Evolutionary conservation across 2,797 vertebrate genomes (phyloP).

Genomic region (Masticophis lateralis): DNA sequence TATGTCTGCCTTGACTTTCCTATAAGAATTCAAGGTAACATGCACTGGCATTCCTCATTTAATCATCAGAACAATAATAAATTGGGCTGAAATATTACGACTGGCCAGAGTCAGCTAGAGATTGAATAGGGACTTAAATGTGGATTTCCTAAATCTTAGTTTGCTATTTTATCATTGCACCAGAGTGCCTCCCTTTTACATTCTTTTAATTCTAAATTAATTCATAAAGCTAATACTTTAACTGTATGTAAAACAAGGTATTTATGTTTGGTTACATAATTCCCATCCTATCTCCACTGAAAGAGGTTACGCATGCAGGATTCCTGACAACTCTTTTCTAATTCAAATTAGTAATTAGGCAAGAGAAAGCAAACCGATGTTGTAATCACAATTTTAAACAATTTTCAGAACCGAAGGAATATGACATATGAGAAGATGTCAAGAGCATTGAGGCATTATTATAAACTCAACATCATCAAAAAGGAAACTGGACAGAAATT

Average conservation of each 20-base stretch:
- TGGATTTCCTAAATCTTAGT: neutral
- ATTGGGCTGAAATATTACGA: neutral
- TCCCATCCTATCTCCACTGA: neutral
- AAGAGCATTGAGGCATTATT: slow-evolving; percentile 88
- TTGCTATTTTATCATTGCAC: neutral
- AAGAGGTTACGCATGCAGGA: neutral
- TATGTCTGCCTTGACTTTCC: neutral
- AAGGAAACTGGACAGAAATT: slow-evolving; percentile 90
- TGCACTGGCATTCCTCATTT: neutral
- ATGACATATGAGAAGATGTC: slow-evolving; percentile 99
- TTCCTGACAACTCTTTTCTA: neutral
- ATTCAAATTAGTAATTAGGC: neutral
- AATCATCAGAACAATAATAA: neutral
- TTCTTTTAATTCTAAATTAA: neutral
- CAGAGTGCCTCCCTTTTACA: neutral
- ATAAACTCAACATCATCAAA: slow-evolving; percentile 93
- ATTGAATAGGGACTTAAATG: neutral
- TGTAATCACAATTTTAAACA: neutral
- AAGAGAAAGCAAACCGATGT: neutral
- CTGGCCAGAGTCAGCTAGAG: neutral
- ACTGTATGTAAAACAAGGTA: neutral
- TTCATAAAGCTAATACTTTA: neutral
- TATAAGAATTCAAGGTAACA: neutral
- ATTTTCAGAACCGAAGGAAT: slow-evolving; percentile 83
- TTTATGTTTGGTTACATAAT: neutral